Conservation (phyloP, 2,888 invertebrate species). For the Cantharis nigra region DNA sequence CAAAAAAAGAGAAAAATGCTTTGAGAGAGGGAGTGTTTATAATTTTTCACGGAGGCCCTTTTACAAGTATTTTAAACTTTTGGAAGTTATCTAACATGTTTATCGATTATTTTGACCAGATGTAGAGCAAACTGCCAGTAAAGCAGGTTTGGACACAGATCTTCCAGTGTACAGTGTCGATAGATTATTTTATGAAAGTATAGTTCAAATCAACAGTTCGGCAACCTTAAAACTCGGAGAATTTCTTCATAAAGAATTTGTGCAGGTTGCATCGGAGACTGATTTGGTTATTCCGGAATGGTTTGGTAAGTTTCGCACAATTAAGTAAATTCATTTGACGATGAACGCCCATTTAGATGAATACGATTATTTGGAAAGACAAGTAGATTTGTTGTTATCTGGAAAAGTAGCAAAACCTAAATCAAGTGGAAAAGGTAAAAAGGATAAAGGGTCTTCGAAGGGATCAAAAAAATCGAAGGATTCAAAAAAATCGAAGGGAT, state of each 20-base stretch:
- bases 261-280: slow-evolving; percentile 34
- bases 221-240: slow-evolving; percentile 43
- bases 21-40: slow-evolving; percentile 49
- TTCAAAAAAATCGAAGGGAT: neutral
- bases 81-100: neutral
- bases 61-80: slow-evolving; percentile 46
- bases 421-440: slow-evolving; percentile 18
- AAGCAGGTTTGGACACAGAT: slow-evolving; percentile 53
- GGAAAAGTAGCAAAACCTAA: slow-evolving; percentile 32
- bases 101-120: slow-evolving; percentile 38
- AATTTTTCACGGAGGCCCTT: slow-evolving; percentile 57
- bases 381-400: slow-evolving; percentile 38
- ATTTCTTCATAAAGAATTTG: slow-evolving; percentile 40
- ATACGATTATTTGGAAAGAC: slow-evolving; percentile 42
- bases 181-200: slow-evolving; percentile 57
- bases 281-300: slow-evolving; percentile 27
- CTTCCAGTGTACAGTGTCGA: slow-evolving; percentile 61
- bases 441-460: slow-evolving; percentile 14
- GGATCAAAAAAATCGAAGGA: neutral
- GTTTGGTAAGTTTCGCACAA: neutral
- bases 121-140: slow-evolving; percentile 45
- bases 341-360: slow-evolving; percentile 35
- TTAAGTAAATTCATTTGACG: neutral
- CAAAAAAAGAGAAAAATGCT: slow-evolving; percentile 21
- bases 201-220: slow-evolving; percentile 41